Conservation (phyloP, 1,140 invertebrate species). For the Penaeus japonicus region DNA sequence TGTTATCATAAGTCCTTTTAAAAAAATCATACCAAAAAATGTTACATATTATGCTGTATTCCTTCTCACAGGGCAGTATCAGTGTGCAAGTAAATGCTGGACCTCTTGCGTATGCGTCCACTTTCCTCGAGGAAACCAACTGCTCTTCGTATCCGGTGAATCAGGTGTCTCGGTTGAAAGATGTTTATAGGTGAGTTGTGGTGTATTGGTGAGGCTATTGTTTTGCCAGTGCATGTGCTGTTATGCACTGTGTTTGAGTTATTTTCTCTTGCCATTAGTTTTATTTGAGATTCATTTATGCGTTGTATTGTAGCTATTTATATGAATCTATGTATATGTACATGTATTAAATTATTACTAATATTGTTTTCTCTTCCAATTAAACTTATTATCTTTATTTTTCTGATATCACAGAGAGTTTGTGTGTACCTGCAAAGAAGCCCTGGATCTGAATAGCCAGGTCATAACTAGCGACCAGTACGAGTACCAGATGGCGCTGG, state of each 20-base stretch:
- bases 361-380: background rate
- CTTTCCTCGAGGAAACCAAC: slow-evolving; percentile 75
- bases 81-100: slow-evolving; percentile 96
- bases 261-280: background rate
- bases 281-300: background rate
- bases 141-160: slow-evolving; percentile 75
- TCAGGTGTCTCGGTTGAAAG: slow-evolving; percentile 83
- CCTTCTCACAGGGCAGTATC: slow-evolving; percentile 69
- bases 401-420: slow-evolving; percentile 76
- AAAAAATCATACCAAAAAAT: too few species aligned
- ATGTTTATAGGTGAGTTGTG: slow-evolving; percentile 79
- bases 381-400: background rate
- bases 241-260: too few species aligned
- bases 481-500: slow-evolving; percentile 87
- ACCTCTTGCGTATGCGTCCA: slow-evolving; percentile 89
- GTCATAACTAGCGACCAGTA: slow-evolving; percentile 85
- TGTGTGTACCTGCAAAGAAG: slow-evolving; percentile 84
- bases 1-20: too few species aligned
- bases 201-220: background rate
- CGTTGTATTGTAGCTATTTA: background rate
- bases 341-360: background rate
- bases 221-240: too few species aligned
- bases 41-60: slow-evolving; percentile 63
- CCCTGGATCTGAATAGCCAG: slow-evolving; percentile 85
- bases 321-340: background rate